Conservation (phyloP, 1,140 invertebrate species). For the Eriocheir sinensis region DNA sequence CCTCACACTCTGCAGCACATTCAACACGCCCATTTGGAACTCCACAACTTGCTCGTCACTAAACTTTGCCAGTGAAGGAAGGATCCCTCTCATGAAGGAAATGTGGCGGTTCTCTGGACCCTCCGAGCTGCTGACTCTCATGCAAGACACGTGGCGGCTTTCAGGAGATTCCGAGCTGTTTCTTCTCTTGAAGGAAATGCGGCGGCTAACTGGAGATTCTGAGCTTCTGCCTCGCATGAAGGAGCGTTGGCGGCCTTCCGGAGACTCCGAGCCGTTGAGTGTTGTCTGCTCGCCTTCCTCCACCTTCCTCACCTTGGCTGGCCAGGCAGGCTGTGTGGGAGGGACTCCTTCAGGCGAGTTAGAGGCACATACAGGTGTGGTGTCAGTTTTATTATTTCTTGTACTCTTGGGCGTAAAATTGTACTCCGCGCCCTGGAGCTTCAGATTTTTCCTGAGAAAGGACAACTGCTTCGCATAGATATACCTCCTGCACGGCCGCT, state of each 20-base stretch:
- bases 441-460: constrained; percentile 34
- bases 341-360: not conserved
- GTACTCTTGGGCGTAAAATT: not conserved
- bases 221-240: too few relatives aligned
- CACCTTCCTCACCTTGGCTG: constrained; percentile 31
- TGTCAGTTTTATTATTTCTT: constrained; percentile 20
- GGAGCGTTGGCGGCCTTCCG: too few relatives aligned
- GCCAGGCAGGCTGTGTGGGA: not conserved
- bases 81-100: constrained; percentile 27
- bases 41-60: constrained; percentile 36
- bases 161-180: too few relatives aligned
- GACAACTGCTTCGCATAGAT: not conserved
- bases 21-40: constrained; percentile 47
- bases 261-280: not conserved
- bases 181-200: too few relatives aligned
- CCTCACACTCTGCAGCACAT: constrained; percentile 37
- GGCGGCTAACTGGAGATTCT: too few relatives aligned
- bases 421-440: not conserved
- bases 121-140: too few relatives aligned
- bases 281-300: constrained; percentile 31
- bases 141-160: too few relatives aligned
- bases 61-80: constrained; percentile 48
- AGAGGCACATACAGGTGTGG: not conserved
- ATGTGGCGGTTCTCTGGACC: constrained; percentile 38
- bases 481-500: not conserved